Percentiles rank a stretch among this genome's conserved stretches.
phyloP scores from a whole-genome alignment of 2,797 vertebrate genomes.

The Kryptolebias ocellatus region DNA sequence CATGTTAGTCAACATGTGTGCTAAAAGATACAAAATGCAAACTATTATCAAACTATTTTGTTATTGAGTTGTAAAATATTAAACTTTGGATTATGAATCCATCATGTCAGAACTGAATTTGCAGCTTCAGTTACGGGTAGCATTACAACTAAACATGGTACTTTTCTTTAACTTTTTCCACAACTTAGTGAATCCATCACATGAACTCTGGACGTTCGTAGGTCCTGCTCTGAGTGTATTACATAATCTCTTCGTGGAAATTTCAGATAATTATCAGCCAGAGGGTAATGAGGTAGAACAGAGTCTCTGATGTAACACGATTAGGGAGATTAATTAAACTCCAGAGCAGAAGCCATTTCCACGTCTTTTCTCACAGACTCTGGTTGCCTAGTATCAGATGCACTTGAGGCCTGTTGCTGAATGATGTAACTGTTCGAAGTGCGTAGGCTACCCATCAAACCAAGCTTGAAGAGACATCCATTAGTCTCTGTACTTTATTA shows the following conservation, averaged over 20 bases:
- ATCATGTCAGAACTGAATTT: background rate
- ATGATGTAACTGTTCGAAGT: constrained; percentile 50
- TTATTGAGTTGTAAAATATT: background rate
- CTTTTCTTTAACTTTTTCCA: background rate
- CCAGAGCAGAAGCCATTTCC: constrained; percentile 28
- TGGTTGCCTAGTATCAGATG: constrained; percentile 50
- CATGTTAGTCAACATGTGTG: no score
- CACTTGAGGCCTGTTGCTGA: constrained; percentile 29
- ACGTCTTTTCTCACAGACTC: constrained; percentile 16
- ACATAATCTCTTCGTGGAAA: constrained; percentile 18
- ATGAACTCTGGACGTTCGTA: background rate
- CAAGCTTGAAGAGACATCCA: constrained; percentile 44
- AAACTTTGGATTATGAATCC: background rate
- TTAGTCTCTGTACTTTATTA: constrained; percentile 23
- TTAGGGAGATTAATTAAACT: constrained; percentile 45
- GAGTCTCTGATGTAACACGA: constrained; percentile 53
- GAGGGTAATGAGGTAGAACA: constrained; percentile 54
- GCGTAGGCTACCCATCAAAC: constrained; percentile 23
- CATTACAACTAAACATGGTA: background rate
- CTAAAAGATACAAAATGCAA: background rate
- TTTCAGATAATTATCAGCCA: constrained; percentile 41
- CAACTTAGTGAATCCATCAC: background rate
- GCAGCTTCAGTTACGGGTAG: no score
- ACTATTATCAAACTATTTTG: background rate
- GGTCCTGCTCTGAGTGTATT: constrained; percentile 3